Base-by-base conservation (phyloP, 1,140 invertebrate species). In the Trialeurodes vaporariorum region DNA sequence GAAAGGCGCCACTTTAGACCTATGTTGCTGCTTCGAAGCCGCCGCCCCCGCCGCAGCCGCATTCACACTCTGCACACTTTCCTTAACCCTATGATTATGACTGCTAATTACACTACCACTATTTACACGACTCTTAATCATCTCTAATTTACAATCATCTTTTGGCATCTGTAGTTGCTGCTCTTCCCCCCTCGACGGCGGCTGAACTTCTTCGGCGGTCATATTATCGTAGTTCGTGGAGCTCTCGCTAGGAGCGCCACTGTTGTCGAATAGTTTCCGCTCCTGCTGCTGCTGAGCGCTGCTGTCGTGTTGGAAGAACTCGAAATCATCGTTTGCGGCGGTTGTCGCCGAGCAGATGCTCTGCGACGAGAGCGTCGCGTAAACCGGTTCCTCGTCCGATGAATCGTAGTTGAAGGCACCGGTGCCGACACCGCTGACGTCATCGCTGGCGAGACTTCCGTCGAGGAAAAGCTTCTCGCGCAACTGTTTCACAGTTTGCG, bases 291-390 rank as follows among this genome's bases (percentile, higher is more conserved):
- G 72, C 75, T 78, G 26, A 5, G 40, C 27, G n/a, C 5, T 74
- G 63, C 72, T 74, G 67, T 78, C 76, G 70, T 75, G 73, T 71
- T 83, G 81, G 69, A 82, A 85, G 73, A 84, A 86, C 70, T 86
- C 84, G 70, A 86, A 86, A 72, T 86, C 85, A 70, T 85, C 83
- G 70, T 86, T 86, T 13, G 84, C 85, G 34, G 83, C 83, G 0
- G 85, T 86, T 2, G 85, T 86, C 21, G 84, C 85, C 9, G 85
- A 86, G 67, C 80, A 82, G 27, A 79, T 80, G 70, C 81, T 83
- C 62, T 76, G 75, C 34, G 79, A 79, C 11, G 83, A 81, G 64
- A 84, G 79, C 12, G 80, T 82, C 66, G 83, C 83, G 60, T 82
- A 85, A n/a, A 78, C 76, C 58, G 75, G 75, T 77, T 84, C 76